Evolutionary conservation across 2,888 invertebrate genomes (phyloP).

Genomic region (Holacanthella duospinosa): DNA sequence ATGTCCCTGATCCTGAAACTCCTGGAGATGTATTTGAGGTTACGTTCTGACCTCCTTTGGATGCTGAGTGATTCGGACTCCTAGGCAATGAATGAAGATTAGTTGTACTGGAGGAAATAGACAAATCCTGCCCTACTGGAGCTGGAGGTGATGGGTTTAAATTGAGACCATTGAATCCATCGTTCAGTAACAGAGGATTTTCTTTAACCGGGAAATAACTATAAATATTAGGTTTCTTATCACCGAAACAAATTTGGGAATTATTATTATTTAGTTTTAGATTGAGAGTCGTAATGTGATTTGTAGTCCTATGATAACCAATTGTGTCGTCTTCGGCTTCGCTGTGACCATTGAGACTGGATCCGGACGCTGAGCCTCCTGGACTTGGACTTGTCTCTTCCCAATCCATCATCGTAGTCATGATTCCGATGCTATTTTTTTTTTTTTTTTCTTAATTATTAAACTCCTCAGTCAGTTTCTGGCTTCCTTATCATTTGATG

Average conservation of each 20-base stretch:
- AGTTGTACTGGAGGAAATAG: background rate
- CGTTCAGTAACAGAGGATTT: background rate
- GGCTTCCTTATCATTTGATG: background rate
- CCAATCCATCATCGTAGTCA: constrained; percentile 25
- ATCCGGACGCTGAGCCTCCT: background rate
- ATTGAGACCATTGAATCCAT: constrained; percentile 5
- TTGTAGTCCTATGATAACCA: background rate
- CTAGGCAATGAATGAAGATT: background rate
- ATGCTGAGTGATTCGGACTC: constrained; percentile 10
- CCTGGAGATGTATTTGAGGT: background rate
- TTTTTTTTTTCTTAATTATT: background rate
- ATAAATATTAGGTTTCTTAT: background rate
- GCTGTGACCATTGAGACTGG: constrained; percentile 4
- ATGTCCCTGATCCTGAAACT: background rate
- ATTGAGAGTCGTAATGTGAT: background rate
- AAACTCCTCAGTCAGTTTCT: background rate
- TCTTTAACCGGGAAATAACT: background rate
- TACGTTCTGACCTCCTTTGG: background rate
- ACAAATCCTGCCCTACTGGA: constrained; percentile 1
- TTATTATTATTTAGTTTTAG: background rate
- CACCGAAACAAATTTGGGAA: background rate
- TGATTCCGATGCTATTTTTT: background rate
- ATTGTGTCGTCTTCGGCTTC: constrained; percentile 18
- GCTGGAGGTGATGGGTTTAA: constrained; percentile 4
- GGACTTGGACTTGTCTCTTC: constrained; percentile 25